Evolutionary conservation across 2,113 vertebrate species (phyloP).

Genomic region (Zootoca vivipara): DNA sequence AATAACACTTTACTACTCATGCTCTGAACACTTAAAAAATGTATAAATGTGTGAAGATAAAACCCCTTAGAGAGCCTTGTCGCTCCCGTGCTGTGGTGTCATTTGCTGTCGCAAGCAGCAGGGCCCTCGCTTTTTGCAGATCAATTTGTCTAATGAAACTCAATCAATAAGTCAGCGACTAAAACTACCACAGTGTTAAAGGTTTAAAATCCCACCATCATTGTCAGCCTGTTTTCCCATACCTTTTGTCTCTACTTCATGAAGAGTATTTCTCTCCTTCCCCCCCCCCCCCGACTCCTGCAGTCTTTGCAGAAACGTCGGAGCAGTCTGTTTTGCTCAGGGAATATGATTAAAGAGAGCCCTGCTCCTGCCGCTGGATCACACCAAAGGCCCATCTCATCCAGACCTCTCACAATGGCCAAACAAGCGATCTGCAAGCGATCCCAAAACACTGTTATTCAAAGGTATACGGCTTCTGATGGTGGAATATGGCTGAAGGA

Average conservation of each 20-base stretch:
- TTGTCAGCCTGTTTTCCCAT: background rate
- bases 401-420: background rate
- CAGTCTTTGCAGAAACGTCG: slow-evolving; percentile 3
- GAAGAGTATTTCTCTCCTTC: background rate
- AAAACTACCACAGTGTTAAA: slow-evolving; percentile 29
- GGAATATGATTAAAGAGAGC: background rate
- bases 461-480: background rate
- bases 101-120: background rate
- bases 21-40: slow-evolving; percentile 53
- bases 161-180: slow-evolving; percentile 28
- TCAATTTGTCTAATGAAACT: slow-evolving; percentile 46
- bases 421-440: background rate
- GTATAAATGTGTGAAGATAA: slow-evolving; percentile 42
- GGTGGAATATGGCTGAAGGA: too few relatives aligned
- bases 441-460: background rate
- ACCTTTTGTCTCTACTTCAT: background rate
- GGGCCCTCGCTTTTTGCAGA: background rate
- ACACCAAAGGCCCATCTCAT: too few relatives aligned
- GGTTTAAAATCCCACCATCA: background rate
- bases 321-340: background rate
- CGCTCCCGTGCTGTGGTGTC: background rate
- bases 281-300: background rate
- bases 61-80: background rate
- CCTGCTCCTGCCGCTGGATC: too few relatives aligned
- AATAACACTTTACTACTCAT: slow-evolving; percentile 44